Percentiles rank a stretch among this genome's conserved stretches.
Conservation (phyloP, 2,797 vertebrate species). For the Epinephelus awoara region DNA sequence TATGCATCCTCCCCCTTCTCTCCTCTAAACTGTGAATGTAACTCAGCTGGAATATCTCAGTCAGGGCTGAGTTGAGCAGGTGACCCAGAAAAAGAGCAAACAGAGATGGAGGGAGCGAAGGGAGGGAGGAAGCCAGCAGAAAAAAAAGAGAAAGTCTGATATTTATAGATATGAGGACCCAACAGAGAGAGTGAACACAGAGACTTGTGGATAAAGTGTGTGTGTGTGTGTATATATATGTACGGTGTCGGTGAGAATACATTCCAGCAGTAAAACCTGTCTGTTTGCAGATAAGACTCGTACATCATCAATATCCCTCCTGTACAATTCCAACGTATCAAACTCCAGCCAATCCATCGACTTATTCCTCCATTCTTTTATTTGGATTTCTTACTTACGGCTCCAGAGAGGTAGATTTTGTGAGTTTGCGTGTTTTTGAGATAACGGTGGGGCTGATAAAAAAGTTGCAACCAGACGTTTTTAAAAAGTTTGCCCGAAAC, state of each 20-base stretch:
- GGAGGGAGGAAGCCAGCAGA: slow-evolving; percentile 36
- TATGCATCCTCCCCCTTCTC: neutral
- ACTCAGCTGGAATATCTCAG: slow-evolving; percentile 77
- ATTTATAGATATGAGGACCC: slow-evolving; percentile 86
- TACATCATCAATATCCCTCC: slow-evolving; percentile 60
- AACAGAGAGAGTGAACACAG: slow-evolving; percentile 65
- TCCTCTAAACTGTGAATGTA: slow-evolving; percentile 67
- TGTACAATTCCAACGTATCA: slow-evolving; percentile 50
- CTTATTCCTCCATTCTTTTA: slow-evolving; percentile 22
- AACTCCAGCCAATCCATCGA: slow-evolving; percentile 49
- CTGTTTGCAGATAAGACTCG: slow-evolving; percentile 69
- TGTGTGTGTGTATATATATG: neutral
- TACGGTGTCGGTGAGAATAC: slow-evolving; percentile 42
- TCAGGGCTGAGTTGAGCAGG: slow-evolving; percentile 74
- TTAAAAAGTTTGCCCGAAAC: neutral
- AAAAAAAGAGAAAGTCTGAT: slow-evolving; percentile 64
- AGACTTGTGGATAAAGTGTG: slow-evolving; percentile 61
- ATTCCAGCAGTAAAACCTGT: slow-evolving; percentile 64
- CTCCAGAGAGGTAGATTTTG: neutral
- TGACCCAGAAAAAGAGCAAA: slow-evolving; percentile 86
- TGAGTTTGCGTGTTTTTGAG: slow-evolving; percentile 24
- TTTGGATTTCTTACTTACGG: slow-evolving; percentile 12
- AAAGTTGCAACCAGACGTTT: neutral
- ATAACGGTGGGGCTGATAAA: slow-evolving; percentile 28
- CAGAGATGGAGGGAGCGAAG: slow-evolving; percentile 66